Conservation (phyloP, 2,797 vertebrate species). For the Danio jaintianensis region DNA sequence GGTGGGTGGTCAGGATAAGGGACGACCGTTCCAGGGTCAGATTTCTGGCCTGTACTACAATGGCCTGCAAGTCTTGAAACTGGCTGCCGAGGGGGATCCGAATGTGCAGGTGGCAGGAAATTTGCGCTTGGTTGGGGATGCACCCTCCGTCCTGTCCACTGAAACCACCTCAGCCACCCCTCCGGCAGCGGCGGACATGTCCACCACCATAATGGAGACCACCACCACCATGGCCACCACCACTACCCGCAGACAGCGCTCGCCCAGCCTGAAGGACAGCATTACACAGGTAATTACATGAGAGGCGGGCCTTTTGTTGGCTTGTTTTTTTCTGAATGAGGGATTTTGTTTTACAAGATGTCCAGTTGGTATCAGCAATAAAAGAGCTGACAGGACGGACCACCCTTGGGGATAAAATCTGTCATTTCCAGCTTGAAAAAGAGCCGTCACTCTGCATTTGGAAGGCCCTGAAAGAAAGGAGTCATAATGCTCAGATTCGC, state of each 20-base stretch:
- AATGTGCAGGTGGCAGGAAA: constrained; percentile 91
- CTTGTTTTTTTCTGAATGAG: neutral
- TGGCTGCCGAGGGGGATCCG: constrained; percentile 93
- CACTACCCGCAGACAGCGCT: constrained; percentile 92
- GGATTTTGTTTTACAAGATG: constrained; percentile 36
- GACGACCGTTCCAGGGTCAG: constrained; percentile 94
- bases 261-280: constrained; percentile 92
- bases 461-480: constrained; percentile 26
- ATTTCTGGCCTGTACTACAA: constrained; percentile 97
- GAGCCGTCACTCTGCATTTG: constrained; percentile 12
- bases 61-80: constrained; percentile 92
- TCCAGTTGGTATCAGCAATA: constrained; percentile 23
- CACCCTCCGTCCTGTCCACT: constrained; percentile 87
- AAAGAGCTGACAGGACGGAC: constrained; percentile 24
- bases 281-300: constrained; percentile 85
- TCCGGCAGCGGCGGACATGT: constrained; percentile 90
- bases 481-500: constrained; percentile 15
- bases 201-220: constrained; percentile 97
- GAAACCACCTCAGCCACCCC: constrained; percentile 91
- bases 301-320: neutral
- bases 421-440: constrained; percentile 30
- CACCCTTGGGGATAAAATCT: constrained; percentile 16
- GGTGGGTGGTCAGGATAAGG: constrained; percentile 92
- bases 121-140: constrained; percentile 90
- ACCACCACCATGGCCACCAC: constrained; percentile 96